Conservation (phyloP, 2,113 vertebrate species). For the Syngnathoides biaculeatus region DNA sequence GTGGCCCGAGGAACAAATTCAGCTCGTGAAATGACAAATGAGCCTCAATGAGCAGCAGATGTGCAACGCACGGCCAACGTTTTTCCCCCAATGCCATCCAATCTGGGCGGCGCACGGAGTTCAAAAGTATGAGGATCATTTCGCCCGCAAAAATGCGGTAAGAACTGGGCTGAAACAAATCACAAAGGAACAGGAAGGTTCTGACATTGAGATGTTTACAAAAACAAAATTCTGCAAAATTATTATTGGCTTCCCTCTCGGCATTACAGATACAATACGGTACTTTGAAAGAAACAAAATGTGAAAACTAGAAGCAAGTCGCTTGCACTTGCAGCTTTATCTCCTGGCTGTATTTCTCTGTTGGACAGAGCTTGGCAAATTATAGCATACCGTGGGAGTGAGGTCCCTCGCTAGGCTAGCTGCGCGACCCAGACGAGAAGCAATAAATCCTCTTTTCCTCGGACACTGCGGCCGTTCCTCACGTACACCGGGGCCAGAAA, state of each 20-base stretch:
- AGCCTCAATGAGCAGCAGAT: no score
- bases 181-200: no score
- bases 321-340: constrained; percentile 4
- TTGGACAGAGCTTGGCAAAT: constrained; percentile 55
- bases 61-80: no score
- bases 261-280: background rate
- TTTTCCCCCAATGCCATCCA: no score
- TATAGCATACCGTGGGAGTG: constrained; percentile 38
- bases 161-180: no score
- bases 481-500: background rate
- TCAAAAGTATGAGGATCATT: no score
- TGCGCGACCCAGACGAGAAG: constrained; percentile 43
- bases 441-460: constrained; percentile 48
- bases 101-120: no score
- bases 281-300: background rate
- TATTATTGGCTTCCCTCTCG: background rate
- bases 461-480: background rate
- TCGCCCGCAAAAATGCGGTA: no score
- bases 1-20: no score
- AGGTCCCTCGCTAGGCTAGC: constrained; percentile 24
- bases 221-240: no score
- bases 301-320: constrained; percentile 10
- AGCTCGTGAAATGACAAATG: no score
- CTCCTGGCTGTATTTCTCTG: constrained; percentile 48
- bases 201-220: no score